phyloP scores from a whole-genome alignment of 2,888 invertebrate genomes.

The Xestia rhomboidea region DNA sequence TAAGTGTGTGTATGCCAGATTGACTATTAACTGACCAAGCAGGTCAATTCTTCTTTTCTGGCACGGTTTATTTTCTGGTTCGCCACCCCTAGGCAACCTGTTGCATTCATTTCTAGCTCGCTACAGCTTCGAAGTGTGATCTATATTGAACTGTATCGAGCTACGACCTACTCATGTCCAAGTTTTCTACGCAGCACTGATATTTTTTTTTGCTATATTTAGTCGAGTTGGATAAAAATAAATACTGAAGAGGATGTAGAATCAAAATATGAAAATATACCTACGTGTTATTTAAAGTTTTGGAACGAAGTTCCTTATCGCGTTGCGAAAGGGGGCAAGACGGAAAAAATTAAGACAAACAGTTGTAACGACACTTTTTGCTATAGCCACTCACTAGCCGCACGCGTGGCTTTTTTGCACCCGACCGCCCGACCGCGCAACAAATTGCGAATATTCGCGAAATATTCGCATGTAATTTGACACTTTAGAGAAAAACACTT shows the following conservation, averaged over 20 bases:
- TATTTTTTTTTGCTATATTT: not conserved
- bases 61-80: not conserved
- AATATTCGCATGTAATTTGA: too few species aligned
- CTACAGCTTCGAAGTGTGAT: not conserved
- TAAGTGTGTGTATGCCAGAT: not conserved
- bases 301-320: too few species aligned
- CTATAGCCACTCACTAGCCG: too few species aligned
- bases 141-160: not conserved
- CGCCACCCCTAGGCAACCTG: slow-evolving; percentile 23
- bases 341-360: too few species aligned
- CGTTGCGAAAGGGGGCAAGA: too few species aligned
- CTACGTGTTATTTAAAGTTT: not conserved
- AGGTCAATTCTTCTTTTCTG: not conserved
- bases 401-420: too few species aligned
- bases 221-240: not conserved
- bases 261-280: not conserved
- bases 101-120: slow-evolving; percentile 19
- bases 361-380: too few species aligned
- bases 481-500: too few species aligned
- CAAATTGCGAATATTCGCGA: too few species aligned
- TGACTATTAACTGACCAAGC: not conserved
- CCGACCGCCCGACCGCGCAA: too few species aligned
- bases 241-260: not conserved
- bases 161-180: not conserved
- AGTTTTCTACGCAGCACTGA: not conserved